Base-by-base conservation (phyloP, 1,140 invertebrate species). In the Coelopa frigida region DNA sequence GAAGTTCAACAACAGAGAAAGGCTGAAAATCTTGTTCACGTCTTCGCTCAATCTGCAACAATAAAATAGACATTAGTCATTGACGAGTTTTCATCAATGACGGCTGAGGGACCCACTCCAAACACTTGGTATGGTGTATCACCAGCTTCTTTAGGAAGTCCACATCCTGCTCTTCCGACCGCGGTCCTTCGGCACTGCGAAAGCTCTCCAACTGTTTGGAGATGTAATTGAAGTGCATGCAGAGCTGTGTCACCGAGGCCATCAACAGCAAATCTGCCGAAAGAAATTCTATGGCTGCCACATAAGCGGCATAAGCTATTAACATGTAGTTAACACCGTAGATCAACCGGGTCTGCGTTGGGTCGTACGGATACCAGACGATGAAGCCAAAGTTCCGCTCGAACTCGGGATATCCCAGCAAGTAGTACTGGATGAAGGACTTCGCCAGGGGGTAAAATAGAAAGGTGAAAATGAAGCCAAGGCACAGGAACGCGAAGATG, bases 281-380 rank as follows among this genome's bases (percentile, higher is more conserved):
- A 24, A 66, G 57, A 14, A 66, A 65, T 4, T 59, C 62, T 7
- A 63, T 58, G 7, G 57, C 62, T 2, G 62, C 62, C 39, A 66
- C 44, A 35, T 62, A 66, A 3, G 62, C 58, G 0, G 57, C 62
- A 37, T 66, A 59, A 1, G 58, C 58, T 6, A 63, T 62, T 4
- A 52, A 54, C 58, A 58, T 54, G 15, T 66, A 66, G 3, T 36
- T 48, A 5, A 66, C 41, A 57, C 59, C 62, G 21, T 66, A 66
- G 5, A 61, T 12, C 40, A 40, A 40, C 29, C 54, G 59, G 7
- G 23, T 52, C 2, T 27, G 45, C 0, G 59, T 66, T 0, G 59
- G 51, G 40, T 66, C 52, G 15, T 53, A 66, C 10, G 62, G 62
- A 41, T 66, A 66, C 62, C 62, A 66, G 21, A 66, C 61, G 22